Base-by-base conservation (phyloP, 2,113 vertebrate species). In the Apistogramma diplotaenia region DNA sequence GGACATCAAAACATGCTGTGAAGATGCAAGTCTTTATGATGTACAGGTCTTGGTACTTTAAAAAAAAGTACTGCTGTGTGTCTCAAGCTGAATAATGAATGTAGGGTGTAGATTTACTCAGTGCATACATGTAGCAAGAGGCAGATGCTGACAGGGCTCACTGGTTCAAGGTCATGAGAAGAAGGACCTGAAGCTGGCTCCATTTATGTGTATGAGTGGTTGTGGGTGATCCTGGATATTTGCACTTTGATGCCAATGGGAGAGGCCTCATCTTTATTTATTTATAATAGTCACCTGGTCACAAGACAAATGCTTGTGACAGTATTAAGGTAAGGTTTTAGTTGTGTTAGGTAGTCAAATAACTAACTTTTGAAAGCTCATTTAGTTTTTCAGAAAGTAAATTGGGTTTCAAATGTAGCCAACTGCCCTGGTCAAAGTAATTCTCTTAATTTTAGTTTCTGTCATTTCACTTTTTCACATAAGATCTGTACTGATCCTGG, bases 101-200 rank as follows among this genome's bases (percentile, higher is more conserved):
- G 67, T 51, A 53, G 51, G 58, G 4, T 35, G 21, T 76, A 54
- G 15, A 75, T 85, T 67, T 19, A 57, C 53, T 88, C 40, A 82
- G 65, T 88, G 81, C 78, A 87, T 54, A 81, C 70, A 86, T 91
- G 72, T 27, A 74, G 79, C 57, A 83, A 87, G 55, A 77, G 65
- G 65, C 19, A 40, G 85, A 75, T 89, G 92, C 89, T 91, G 90
- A 91, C 89, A 70, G 60, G 35, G 78, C 83, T 59, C 70, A 25
- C 72, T 11, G 81, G 70, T 75, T 86, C 88, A 93, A 89, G 93
- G 93, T 89, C 12, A 16, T 11, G 31, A 77, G 43, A 56, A 31
- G 33, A 33, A 81, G 79, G 19, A 55, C 74, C 29, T 73, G 61
- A 58, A 65, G 74, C 16, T 27, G 18, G 19, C 57, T 55, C 23